Evolutionary conservation across 2,113 vertebrate species (phyloP).

Genomic region (Camarhynchus parvulus): DNA sequence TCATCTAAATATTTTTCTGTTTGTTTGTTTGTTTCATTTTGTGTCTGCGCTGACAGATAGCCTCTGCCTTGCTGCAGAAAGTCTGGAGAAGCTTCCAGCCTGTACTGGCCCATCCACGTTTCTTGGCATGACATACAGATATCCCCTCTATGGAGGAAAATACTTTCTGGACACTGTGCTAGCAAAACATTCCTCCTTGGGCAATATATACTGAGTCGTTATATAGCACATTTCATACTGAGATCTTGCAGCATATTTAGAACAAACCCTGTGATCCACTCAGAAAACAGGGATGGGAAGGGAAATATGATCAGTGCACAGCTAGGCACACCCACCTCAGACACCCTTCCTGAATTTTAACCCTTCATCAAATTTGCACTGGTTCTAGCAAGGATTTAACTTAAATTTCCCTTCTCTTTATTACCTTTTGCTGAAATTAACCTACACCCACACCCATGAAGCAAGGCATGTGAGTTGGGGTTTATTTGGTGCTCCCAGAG

Average conservation of each 20-base stretch:
- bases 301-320: neutral
- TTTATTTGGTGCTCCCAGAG: neutral
- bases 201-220: neutral
- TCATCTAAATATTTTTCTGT: conserved; percentile 6
- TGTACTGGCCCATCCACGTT: rapidly evolving
- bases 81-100: neutral
- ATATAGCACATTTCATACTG: neutral
- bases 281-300: neutral
- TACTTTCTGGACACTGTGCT: neutral
- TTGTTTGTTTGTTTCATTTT: neutral
- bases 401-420: neutral
- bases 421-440: neutral
- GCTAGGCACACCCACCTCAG: neutral
- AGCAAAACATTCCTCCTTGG: neutral
- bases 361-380: neutral
- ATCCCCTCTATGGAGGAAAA: neutral
- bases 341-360: neutral
- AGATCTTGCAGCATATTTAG: neutral
- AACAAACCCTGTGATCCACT: neutral
- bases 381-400: neutral
- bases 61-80: neutral
- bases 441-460: neutral
- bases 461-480: rapidly evolving
- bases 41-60: neutral
- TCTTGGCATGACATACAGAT: neutral